Conservation (phyloP, 2,888 invertebrate genomes). For the Anarsia innoxiella region DNA sequence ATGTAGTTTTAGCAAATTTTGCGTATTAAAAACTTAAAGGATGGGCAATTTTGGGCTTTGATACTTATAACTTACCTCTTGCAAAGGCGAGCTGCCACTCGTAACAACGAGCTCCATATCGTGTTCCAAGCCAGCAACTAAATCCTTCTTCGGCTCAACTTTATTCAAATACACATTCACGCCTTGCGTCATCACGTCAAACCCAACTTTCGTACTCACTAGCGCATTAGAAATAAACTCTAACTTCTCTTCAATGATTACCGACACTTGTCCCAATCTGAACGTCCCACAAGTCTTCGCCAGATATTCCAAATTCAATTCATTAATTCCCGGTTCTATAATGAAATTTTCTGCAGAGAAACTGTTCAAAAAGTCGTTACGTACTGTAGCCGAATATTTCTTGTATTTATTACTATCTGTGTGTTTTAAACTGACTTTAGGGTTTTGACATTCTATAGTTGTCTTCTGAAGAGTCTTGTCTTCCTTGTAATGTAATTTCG, state of each 20-base stretch:
- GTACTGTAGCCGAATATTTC: conserved; percentile 78
- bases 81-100: conserved; percentile 85
- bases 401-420: conserved; percentile 83
- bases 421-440: conserved; percentile 78
- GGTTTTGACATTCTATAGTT: conserved; percentile 81
- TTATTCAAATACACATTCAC: conserved; percentile 67
- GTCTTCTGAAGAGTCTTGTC: conserved; percentile 86
- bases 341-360: conserved; percentile 68
- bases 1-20: too few species aligned
- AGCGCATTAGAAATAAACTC: conserved; percentile 82
- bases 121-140: conserved; percentile 89
- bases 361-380: conserved; percentile 78
- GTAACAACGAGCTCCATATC: conserved; percentile 83
- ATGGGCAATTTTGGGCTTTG: too few species aligned
- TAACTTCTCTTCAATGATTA: conserved; percentile 78
- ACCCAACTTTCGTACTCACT: conserved; percentile 68
- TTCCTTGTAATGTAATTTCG: conserved; percentile 86
- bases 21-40: too few species aligned
- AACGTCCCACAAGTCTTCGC: conserved; percentile 81
- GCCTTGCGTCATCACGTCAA: conserved; percentile 72
- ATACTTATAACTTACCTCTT: conserved; percentile 79
- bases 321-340: conserved; percentile 80
- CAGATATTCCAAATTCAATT: conserved; percentile 75
- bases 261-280: conserved; percentile 81
- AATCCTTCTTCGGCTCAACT: conserved; percentile 77